phyloP scores from a whole-genome alignment of 2,888 invertebrate genomes.

The Endomychus coccineus region DNA sequence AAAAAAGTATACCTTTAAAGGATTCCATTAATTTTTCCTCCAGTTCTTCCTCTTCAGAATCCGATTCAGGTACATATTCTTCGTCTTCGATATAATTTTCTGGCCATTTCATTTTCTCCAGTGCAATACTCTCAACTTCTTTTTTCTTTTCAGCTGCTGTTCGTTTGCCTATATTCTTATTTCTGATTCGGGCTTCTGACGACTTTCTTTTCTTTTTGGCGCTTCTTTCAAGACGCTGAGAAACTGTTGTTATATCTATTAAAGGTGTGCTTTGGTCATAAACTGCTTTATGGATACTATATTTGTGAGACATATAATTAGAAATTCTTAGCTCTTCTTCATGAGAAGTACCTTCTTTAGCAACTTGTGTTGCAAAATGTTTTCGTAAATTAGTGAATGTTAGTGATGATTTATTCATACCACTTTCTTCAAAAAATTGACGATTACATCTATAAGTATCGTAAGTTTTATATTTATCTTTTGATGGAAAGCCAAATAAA shows the following conservation, averaged over 20 bases:
- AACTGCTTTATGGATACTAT: not conserved
- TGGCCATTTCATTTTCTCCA: no score
- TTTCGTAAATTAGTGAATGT: not conserved
- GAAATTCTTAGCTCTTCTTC: conserved; percentile 1
- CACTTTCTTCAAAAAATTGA: not conserved
- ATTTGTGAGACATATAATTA: conserved; percentile 2
- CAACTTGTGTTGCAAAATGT: conserved; percentile 2
- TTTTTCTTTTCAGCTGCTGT: no score
- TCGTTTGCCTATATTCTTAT: no score
- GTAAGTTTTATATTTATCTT: not conserved
- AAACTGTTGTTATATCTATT: not conserved
- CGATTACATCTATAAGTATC: not conserved
- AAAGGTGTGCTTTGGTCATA: not conserved
- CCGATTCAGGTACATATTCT: no score
- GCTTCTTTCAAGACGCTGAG: not conserved
- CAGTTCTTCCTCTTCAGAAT: no score
- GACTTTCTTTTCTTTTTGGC: no score
- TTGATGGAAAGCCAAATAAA: conserved; percentile 1
- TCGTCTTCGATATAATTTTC: no score
- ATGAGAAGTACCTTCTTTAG: not conserved
- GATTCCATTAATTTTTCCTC: no score
- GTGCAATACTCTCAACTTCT: no score
- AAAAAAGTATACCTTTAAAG: no score
- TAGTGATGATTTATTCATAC: not conserved
- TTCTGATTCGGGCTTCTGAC: no score